Evolutionary conservation across 2,888 invertebrate genomes (phyloP).

Genomic region (Oxycera nigricornis): DNA sequence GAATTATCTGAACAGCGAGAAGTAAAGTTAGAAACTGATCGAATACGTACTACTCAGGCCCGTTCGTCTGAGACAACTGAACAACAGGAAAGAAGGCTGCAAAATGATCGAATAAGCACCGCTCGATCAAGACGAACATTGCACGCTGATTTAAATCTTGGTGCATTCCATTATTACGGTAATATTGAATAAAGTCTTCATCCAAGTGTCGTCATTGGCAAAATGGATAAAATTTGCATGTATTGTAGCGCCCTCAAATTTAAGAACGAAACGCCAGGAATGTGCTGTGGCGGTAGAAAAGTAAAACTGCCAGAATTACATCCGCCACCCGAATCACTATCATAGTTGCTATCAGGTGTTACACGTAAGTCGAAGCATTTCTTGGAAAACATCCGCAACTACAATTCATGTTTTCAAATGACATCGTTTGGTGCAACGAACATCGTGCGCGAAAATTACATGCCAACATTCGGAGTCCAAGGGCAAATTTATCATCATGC

Average conservation of each 20-base stretch:
- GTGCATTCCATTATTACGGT: too few species aligned
- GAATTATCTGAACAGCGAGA: too few species aligned
- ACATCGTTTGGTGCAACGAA: conserved; percentile 49
- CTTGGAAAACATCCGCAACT: conserved; percentile 47
- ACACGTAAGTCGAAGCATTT: conserved; percentile 48
- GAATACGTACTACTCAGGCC: too few species aligned
- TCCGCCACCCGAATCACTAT: conserved; percentile 56
- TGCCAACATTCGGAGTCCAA: conserved; percentile 44
- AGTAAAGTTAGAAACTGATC: too few species aligned
- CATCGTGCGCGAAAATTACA: conserved; percentile 46
- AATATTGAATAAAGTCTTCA: conserved; percentile 53
- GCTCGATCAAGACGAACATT: too few species aligned
- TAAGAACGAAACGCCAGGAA: conserved; percentile 56
- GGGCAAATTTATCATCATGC: conserved; percentile 49
- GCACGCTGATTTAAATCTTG: too few species aligned
- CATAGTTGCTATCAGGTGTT: conserved; percentile 49
- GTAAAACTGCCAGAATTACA: conserved; percentile 56
- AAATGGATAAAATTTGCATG: conserved; percentile 53
- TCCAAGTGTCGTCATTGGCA: conserved; percentile 52
- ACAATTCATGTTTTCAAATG: conserved; percentile 50
- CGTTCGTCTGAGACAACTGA: too few species aligned
- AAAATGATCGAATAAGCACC: too few species aligned
- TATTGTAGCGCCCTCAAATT: conserved; percentile 56
- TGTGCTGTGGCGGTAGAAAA: conserved; percentile 59
- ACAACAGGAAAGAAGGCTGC: too few species aligned